Conservation (phyloP, 2,797 vertebrate genomes). For the Arnoldichthys spilopterus region DNA sequence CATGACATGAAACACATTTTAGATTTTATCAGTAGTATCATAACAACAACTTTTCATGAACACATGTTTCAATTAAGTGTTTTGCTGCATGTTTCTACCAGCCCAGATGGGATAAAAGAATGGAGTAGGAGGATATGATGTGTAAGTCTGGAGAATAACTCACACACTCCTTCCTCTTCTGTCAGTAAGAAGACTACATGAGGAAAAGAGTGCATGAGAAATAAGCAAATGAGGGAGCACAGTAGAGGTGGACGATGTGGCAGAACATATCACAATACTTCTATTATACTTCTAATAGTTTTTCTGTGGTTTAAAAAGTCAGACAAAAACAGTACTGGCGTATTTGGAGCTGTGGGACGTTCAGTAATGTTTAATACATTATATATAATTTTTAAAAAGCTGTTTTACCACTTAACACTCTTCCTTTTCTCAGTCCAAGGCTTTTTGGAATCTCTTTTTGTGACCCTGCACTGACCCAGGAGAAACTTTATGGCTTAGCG, state of each 20-base stretch:
- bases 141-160: background rate
- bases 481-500: background rate
- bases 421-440: no score
- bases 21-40: background rate
- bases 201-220: no score
- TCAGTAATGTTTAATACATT: no score
- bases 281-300: no score
- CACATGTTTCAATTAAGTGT: no score
- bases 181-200: background rate
- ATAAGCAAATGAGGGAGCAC: background rate
- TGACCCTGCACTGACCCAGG: background rate
- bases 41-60: background rate
- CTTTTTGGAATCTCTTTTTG: constrained; percentile 20
- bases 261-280: background rate
- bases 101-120: background rate
- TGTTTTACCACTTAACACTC: no score
- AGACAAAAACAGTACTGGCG: no score
- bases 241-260: background rate
- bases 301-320: no score
- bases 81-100: background rate
- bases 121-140: background rate
- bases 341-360: no score
- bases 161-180: background rate
- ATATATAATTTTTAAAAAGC: no score
- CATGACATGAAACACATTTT: background rate